Evolutionary conservation across 2,888 invertebrate species (phyloP).

Genomic region (Camponotus fellah): DNA sequence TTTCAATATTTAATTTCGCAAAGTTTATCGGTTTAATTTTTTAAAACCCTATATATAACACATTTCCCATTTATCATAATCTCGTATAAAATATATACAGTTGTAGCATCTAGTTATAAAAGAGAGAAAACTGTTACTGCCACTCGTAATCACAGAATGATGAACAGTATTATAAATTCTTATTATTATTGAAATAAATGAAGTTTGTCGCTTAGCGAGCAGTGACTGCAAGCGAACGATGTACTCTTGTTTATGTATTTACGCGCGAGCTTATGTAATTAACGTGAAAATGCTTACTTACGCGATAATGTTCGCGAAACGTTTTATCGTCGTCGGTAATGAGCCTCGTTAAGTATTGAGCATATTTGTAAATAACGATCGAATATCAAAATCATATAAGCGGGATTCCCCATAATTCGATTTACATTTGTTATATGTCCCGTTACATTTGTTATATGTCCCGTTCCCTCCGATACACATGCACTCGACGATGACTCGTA

Average conservation of each 20-base stretch:
- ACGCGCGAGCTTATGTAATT: conserved; percentile 38
- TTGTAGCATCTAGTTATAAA: not conserved
- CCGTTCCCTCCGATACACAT: not conserved
- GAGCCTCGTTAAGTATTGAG: conserved; percentile 55
- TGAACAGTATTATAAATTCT: conserved; percentile 22
- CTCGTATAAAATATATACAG: not conserved
- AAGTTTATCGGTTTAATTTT: too few relatives aligned
- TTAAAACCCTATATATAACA: too few relatives aligned
- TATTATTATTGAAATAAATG: conserved; percentile 16
- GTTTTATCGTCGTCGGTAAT: conserved; percentile 53
- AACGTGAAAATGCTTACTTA: conserved; percentile 51
- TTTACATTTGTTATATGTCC: conserved; percentile 54
- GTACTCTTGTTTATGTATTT: conserved; percentile 45
- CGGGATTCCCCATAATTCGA: conserved; percentile 50
- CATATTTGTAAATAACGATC: conserved; percentile 57
- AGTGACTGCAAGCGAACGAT: conserved; percentile 31
- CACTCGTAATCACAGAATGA: not conserved
- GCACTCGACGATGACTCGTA: conserved; percentile 44
- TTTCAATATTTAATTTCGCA: too few relatives aligned
- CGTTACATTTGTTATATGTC: conserved; percentile 47
- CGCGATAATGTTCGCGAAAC: conserved; percentile 48
- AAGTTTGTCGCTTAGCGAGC: conserved; percentile 21
- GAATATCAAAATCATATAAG: conserved; percentile 53
- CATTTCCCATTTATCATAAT: too few relatives aligned
- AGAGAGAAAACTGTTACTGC: not conserved